Evolutionary conservation across 1,140 invertebrate genomes (phyloP), one percentile per base, ranked within the genome.

Genomic region (Drosophila murphyi): DNA sequence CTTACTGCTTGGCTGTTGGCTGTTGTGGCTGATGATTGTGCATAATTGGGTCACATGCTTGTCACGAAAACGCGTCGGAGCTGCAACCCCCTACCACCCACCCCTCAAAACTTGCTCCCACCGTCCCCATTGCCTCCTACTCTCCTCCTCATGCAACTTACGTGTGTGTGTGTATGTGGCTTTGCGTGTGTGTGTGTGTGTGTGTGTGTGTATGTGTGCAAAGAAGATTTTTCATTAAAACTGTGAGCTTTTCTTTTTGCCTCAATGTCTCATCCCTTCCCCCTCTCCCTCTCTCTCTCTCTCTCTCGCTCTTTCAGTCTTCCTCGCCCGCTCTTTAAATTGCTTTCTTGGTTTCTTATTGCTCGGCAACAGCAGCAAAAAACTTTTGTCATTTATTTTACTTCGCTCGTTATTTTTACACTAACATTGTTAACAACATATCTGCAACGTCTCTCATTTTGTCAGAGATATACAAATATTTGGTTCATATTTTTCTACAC

Each of bases 1-100:
- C 32, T 50, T 85, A 74, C 60, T 77, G 20, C 20, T 20, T 20
- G 54, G 51, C 12, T 56, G 35, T 32, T 73, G 34, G 43, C 32
- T 61, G 39, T 47, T 68, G 54, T 47, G 32, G 57, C 50, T 61
- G 69, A 72, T 85, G 83, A 88, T 85, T 88, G 85, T 80, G 67
- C 52, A 75, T 88, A 88, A 88, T 88, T 88, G 85, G 83, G 83
- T 88, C 83, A 88, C 80, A 88, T 89, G 85, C 80, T 83, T 88
- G 83, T 88, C 85, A 89, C 48, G 55, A 83, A 88, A 88, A 88
- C 47, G 74, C 70, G 47, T 57, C 59, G 20, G 28, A 31, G 50
- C 41, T 41, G 43, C 39, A n/a, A 37, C 7, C 54, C 43, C 29
- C 10, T 20, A 7, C 45, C 55, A 10, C 31, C 29, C 39, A 35